These are phyloP conservation scores for Folsomia manolachei DNA, from an alignment of 2,888 invertebrate genomes.

Conservation along the genomic window DNA sequence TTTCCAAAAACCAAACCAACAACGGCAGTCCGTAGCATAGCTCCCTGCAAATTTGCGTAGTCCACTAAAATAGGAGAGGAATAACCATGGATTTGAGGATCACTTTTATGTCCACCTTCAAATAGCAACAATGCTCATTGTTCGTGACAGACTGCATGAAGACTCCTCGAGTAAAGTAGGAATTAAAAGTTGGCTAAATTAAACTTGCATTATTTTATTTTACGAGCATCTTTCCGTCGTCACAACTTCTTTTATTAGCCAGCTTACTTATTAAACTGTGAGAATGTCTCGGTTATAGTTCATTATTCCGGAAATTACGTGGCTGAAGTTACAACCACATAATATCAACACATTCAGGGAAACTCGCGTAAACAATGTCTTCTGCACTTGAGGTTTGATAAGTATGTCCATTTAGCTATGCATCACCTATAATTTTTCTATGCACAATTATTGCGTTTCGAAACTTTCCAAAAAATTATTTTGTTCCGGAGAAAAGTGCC, in stretches of 20 bases:
- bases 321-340: neutral
- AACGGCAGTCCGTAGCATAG: no score
- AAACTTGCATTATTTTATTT: slow-evolving; percentile 13
- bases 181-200: slow-evolving; percentile 18
- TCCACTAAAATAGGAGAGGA: no score
- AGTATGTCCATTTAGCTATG: neutral
- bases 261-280: slow-evolving; percentile 6
- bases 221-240: slow-evolving; percentile 6
- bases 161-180: neutral
- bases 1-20: neutral
- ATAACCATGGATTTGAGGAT: no score
- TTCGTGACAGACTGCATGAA: no score
- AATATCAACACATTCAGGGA: neutral
- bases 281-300: slow-evolving; percentile 1
- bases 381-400: no score
- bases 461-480: no score
- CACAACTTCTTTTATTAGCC: slow-evolving; percentile 3
- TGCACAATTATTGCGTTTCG: no score
- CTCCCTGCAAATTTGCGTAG: no score
- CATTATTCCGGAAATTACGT: neutral
- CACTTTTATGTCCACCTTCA: no score
- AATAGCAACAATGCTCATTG: no score
- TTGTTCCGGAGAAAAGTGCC: no score
- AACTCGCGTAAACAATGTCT: neutral
- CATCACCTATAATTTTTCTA: neutral